Evolutionary conservation across 2,113 vertebrate genomes (phyloP).

Genomic region (Poeciliopsis prolifica): DNA sequence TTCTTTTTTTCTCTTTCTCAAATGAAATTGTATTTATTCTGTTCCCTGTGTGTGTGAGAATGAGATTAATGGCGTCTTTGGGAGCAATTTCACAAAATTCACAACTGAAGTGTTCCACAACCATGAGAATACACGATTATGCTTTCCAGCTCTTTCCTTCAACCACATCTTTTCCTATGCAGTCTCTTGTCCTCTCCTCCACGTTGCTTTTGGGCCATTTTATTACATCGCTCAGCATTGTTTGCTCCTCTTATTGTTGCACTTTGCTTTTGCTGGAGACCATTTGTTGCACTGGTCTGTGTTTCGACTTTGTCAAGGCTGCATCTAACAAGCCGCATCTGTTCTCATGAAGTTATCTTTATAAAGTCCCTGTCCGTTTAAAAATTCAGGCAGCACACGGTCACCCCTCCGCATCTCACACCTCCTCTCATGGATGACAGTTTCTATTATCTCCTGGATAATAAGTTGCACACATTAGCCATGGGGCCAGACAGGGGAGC

Average conservation of each 20-base stretch:
- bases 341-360: conserved; percentile 37
- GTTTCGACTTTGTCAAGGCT: conserved; percentile 32
- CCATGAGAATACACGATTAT: conserved; percentile 25
- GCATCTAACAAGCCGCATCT: conserved; percentile 35
- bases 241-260: conserved; percentile 9
- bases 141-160: conserved; percentile 14
- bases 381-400: conserved; percentile 42
- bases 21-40: background rate
- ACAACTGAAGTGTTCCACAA: conserved; percentile 32
- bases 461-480: conserved; percentile 62
- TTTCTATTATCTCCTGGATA: conserved; percentile 65
- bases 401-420: conserved; percentile 4
- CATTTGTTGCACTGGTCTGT: conserved; percentile 23
- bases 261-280: conserved; percentile 10
- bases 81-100: conserved; percentile 29
- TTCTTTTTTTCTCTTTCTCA: conserved; percentile 4
- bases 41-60: conserved; percentile 4
- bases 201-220: conserved; percentile 37
- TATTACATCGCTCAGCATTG: conserved; percentile 37
- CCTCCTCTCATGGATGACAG: conserved; percentile 55
- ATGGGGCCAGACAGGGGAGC: conserved; percentile 38
- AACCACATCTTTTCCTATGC: conserved; percentile 15
- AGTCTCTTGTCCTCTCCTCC: too few species aligned
- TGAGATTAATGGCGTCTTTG: conserved; percentile 21
- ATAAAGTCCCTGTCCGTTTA: conserved; percentile 38